Percentiles rank a stretch among this genome's conserved stretches.
phyloP scores from a whole-genome alignment of 2,797 vertebrate species.

The Arctocebus calabarensis region DNA sequence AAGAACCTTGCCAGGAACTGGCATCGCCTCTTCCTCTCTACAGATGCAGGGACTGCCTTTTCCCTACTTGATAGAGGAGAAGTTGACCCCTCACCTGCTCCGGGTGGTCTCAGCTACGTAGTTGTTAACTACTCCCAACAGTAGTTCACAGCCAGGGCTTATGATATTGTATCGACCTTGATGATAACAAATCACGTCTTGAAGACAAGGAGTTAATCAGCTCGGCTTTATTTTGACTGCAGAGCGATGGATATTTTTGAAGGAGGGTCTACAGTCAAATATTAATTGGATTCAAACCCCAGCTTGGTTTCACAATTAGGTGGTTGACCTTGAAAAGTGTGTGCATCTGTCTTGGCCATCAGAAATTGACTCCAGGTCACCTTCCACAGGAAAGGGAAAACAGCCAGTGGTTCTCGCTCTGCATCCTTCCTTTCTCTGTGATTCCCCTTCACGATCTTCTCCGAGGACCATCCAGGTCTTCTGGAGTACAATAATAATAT shows the following conservation, averaged over 20 bases:
- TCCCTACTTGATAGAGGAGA: background rate
- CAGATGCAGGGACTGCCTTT: background rate
- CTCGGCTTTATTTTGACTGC: background rate
- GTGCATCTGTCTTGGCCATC: too few relatives aligned
- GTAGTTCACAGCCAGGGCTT: background rate
- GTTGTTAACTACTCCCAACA: background rate
- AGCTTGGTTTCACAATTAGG: background rate
- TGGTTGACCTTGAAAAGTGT: fast-evolving
- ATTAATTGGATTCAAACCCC: background rate
- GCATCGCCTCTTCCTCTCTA: too few relatives aligned
- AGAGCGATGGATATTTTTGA: background rate
- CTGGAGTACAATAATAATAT: background rate
- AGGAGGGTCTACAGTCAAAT: background rate
- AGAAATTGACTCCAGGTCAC: too few relatives aligned
- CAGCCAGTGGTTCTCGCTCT: background rate
- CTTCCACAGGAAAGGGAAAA: background rate
- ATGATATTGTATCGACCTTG: too few relatives aligned
- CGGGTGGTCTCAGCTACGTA: too few relatives aligned
- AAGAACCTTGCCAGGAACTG: background rate
- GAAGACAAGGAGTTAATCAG: background rate
- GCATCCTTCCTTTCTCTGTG: background rate
- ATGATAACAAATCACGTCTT: background rate
- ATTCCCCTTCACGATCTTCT: background rate
- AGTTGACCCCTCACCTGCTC: background rate
- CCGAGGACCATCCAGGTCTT: background rate